These are phyloP conservation scores for Podocnemis expansa DNA, from an alignment of 2,113 vertebrate genomes.

Conservation along the genomic window DNA sequence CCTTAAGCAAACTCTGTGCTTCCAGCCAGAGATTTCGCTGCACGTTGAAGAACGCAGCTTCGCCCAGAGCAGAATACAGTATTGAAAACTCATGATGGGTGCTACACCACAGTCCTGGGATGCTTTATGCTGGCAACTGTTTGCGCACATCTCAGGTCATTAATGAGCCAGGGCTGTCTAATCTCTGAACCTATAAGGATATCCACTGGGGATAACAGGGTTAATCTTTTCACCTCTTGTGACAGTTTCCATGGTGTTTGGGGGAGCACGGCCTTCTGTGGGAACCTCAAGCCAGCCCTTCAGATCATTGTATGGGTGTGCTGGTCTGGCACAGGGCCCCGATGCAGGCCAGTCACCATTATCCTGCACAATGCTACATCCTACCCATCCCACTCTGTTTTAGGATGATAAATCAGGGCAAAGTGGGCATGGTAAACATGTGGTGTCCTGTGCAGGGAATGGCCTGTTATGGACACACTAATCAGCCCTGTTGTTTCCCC, in stretches of 20 bases:
- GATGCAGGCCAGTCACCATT: not conserved
- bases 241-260: not conserved
- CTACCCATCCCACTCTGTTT: not conserved
- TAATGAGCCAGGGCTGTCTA: not conserved
- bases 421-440: fast-evolving
- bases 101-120: not conserved
- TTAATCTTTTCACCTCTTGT: not conserved
- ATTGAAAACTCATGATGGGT: too few species aligned
- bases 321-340: too few species aligned
- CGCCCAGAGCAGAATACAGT: not conserved
- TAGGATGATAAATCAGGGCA: not conserved
- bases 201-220: fast-evolving
- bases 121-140: not conserved
- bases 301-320: not conserved
- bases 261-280: not conserved
- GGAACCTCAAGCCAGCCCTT: not conserved
- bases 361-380: not conserved
- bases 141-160: not conserved
- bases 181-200: conserved; percentile 43
- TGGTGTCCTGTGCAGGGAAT: fast-evolving
- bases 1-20: not conserved
- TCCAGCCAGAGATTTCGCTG: not conserved
- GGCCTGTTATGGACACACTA: not conserved
- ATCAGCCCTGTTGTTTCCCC: not conserved
- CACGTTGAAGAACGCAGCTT: not conserved